A percentile compares a stretch with the other conserved stretches of the same genome.
Evolutionary conservation across 2,797 vertebrate species (phyloP).

Genomic region (Chaenodraco wilsoni): DNA sequence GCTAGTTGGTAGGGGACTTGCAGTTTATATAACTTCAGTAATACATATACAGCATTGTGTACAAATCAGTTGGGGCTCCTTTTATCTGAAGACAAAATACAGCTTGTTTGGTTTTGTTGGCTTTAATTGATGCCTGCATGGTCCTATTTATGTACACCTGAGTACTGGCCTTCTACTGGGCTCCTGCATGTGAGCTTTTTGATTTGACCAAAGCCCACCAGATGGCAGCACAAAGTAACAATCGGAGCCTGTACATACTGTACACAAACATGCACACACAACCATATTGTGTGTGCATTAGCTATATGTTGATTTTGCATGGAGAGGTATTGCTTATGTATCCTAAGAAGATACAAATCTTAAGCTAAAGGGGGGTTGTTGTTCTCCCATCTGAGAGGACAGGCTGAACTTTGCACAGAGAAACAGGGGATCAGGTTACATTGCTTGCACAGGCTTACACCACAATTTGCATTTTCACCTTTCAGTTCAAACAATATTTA

Average conservation of each 20-base stretch:
- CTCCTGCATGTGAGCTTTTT: neutral
- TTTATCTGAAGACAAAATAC: slow-evolving; percentile 6
- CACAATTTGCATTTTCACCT: neutral
- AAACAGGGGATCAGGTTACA: slow-evolving; percentile 16
- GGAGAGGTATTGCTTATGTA: neutral
- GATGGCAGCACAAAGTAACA: slow-evolving; percentile 72
- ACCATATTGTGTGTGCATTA: neutral
- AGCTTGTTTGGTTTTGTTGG: neutral
- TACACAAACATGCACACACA: neutral
- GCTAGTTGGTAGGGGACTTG: neutral
- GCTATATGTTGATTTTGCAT: neutral
- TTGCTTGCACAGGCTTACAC: neutral
- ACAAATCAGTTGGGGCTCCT: neutral
- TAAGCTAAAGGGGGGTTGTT: neutral
- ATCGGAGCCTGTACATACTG: neutral
- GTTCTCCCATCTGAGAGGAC: neutral
- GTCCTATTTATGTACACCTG: neutral
- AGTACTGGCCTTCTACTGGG: neutral
- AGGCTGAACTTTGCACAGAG: slow-evolving; percentile 37
- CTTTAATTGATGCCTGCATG: neutral
- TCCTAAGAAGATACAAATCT: neutral
- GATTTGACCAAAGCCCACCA: slow-evolving; percentile 59
- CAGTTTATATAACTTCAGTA: neutral
- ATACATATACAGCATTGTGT: neutral
- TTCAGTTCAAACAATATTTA: neutral